Conservation (phyloP, 2,797 vertebrate genomes). For the Rhynchonycteris naso region DNA sequence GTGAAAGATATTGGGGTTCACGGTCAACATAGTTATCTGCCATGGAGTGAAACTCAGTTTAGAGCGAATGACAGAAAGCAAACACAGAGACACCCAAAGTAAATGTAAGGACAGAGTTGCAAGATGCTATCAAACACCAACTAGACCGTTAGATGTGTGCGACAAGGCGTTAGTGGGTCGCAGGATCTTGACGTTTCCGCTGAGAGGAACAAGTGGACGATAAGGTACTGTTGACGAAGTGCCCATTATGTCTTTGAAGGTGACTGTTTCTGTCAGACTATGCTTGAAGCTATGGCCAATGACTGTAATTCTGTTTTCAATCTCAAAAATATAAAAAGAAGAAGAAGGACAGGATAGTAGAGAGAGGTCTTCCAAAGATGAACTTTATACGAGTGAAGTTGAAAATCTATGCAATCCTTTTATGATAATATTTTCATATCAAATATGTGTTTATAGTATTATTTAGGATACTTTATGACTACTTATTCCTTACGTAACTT, state of each 20-base stretch:
- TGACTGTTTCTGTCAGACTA: neutral
- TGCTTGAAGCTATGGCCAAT: neutral
- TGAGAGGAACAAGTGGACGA: neutral
- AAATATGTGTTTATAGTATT: neutral
- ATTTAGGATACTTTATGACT: neutral
- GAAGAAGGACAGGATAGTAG: neutral
- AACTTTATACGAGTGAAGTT: neutral
- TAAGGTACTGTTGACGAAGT: neutral
- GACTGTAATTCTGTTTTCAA: neutral
- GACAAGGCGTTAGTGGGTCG: neutral
- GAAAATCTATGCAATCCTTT: neutral
- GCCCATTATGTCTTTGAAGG: rapidly evolving
- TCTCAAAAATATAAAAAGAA: neutral
- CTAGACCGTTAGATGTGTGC: neutral
- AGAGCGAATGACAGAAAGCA: neutral
- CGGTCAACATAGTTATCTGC: neutral
- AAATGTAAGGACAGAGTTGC: neutral
- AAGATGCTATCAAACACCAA: neutral
- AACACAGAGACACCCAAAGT: neutral
- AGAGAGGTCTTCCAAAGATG: neutral
- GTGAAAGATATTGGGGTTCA: neutral
- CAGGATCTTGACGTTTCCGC: neutral
- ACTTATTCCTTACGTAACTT: neutral
- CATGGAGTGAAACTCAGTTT: neutral
- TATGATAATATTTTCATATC: neutral